phyloP scores from a whole-genome alignment of 2,113 vertebrate genomes.

The Procapra przewalskii region DNA sequence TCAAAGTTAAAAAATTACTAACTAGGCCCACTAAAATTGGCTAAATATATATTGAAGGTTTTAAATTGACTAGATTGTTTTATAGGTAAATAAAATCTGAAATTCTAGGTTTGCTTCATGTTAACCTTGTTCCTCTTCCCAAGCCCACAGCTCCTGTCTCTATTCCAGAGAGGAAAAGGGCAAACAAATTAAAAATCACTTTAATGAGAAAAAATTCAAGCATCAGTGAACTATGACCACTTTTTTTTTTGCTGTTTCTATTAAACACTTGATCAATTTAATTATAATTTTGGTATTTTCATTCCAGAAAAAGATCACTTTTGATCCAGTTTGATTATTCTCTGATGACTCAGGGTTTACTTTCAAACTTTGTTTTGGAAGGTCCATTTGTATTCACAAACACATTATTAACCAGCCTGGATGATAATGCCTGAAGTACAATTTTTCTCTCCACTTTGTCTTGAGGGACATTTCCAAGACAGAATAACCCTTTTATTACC shows the following conservation, averaged over 20 bases:
- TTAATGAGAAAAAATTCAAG: not conserved
- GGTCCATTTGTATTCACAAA: not conserved
- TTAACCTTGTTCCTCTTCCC: not conserved
- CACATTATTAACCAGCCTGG: not conserved
- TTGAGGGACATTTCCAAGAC: not conserved
- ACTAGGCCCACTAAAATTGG: slow-evolving; percentile 8
- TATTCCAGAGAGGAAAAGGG: not conserved
- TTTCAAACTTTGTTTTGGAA: not conserved
- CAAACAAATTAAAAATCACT: not conserved
- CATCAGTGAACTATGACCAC: not conserved
- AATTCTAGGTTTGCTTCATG: not conserved
- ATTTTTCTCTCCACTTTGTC: not conserved
- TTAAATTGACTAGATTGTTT: slow-evolving; percentile 33
- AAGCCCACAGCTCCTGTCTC: not conserved
- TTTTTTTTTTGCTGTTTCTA: not conserved
- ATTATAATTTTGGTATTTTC: not conserved
- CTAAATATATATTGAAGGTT: not conserved
- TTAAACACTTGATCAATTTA: not conserved
- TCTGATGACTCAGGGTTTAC: not conserved
- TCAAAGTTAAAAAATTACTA: slow-evolving; percentile 29
- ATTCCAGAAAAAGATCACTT: not conserved
- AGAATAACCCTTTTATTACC: not conserved
- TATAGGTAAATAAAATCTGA: not conserved
- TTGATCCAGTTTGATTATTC: not conserved
- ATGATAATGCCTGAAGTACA: not conserved